Conservation (phyloP, 2,797 vertebrate species). For the Melanotaenia maccullochi region DNA sequence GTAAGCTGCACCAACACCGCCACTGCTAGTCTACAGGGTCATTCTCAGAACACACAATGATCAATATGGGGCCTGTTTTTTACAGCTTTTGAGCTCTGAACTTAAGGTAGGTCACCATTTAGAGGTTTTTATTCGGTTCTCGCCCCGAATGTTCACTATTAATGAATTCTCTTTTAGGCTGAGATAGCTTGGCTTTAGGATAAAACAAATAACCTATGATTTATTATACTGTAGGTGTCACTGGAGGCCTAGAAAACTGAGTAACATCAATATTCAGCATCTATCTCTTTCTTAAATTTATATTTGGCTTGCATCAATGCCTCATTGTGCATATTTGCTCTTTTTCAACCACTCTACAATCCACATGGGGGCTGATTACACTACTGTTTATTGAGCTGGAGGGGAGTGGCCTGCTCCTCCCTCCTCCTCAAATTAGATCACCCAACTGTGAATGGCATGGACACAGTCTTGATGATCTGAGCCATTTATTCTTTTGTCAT, state of each 20-base stretch:
- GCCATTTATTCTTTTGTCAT: slow-evolving; percentile 11
- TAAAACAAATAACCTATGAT: slow-evolving; percentile 2
- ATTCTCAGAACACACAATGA: slow-evolving; percentile 28
- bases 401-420: slow-evolving; percentile 60
- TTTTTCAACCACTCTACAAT: slow-evolving; percentile 33
- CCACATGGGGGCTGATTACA: slow-evolving; percentile 61
- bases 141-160: neutral
- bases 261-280: neutral
- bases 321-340: slow-evolving; percentile 43
- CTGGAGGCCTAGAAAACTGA: neutral
- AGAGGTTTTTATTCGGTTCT: neutral
- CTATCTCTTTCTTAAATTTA: neutral
- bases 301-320: slow-evolving; percentile 17
- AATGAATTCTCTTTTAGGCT: neutral
- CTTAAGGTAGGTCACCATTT: slow-evolving; percentile 52
- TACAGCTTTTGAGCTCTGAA: slow-evolving; percentile 44
- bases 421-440: slow-evolving; percentile 66
- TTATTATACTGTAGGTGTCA: neutral
- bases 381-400: slow-evolving; percentile 61
- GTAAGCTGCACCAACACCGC: slow-evolving; percentile 27
- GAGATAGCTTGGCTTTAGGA: slow-evolving; percentile 21
- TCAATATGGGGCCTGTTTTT: slow-evolving; percentile 62
- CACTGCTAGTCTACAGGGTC: slow-evolving; percentile 17
- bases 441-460: slow-evolving; percentile 58
- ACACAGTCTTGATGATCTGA: slow-evolving; percentile 23